Percentiles rank a stretch among this genome's conserved stretches.
Evolutionary conservation across 1,140 invertebrate genomes (phyloP).

Genomic region (Mizuhopecten yessoensis): DNA sequence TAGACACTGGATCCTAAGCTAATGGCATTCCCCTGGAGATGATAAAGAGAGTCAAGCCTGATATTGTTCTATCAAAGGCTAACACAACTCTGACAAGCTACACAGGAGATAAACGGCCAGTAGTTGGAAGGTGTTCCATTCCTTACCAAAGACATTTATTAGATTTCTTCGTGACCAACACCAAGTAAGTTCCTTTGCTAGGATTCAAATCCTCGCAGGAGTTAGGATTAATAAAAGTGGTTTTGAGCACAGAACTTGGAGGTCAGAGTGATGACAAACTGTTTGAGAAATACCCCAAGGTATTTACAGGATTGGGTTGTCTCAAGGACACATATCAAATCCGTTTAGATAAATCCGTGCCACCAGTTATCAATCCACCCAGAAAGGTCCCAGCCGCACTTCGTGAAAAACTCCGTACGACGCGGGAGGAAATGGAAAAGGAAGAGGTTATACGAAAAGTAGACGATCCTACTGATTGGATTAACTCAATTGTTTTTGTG

Average conservation of each 20-base stretch:
- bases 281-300: conserved; percentile 51
- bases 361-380: conserved; percentile 57
- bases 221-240: conserved; percentile 36
- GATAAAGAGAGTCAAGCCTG: neutral
- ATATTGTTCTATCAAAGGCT: neutral
- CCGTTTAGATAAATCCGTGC: conserved; percentile 46
- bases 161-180: conserved; percentile 47
- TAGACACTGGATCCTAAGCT: conserved; percentile 40
- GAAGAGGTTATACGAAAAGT: conserved; percentile 57
- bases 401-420: conserved; percentile 62
- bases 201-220: conserved; percentile 44
- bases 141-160: neutral
- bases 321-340: conserved; percentile 58
- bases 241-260: neutral
- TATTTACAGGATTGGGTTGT: conserved; percentile 56
- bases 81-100: conserved; percentile 16
- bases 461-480: conserved; percentile 64
- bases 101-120: neutral
- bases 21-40: neutral
- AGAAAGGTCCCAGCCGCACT: conserved; percentile 57
- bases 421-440: conserved; percentile 56
- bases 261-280: neutral
- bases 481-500: conserved; percentile 59
- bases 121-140: neutral
- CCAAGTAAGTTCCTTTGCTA: conserved; percentile 45